Evolutionary conservation across 2,888 invertebrate species (phyloP), one percentile per base, ranked within the genome.

Genomic region (Dasypolia templi): DNA sequence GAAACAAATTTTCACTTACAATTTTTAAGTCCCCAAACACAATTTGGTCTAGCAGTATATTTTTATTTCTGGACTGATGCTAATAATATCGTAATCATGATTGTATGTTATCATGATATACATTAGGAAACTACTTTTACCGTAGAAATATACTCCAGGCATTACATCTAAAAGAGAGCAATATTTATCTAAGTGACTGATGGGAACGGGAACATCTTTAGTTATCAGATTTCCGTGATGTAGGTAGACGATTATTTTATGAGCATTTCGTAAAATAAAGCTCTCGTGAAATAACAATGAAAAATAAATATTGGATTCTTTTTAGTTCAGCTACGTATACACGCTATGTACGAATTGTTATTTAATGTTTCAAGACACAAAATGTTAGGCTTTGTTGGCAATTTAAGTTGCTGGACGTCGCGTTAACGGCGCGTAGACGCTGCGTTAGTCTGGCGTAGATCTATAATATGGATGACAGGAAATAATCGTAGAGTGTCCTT

Each of bases 161-260:
- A 44, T 19, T 26, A 61, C 12, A 68, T 49, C 6, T 19, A 12
- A 19, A 26, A n/a, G 22, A 53, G 14, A 32, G 44, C n/a, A 51
- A 51, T 44, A 61, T 58, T 55, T 62, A 51, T 58, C 44, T 58
- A 46, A 78, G 71, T 71, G 62, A 63, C 42, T 58, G 56, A 51
- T 78, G 79, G 19, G 78, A 78, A 63, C n/a, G 29, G 9, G 3
- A 17, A 58, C 76, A 78, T 49, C 62, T 63, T 76, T 32, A 63
- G 62, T 22, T 32, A 61, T 75, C 53, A 61, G 29, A 22, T 77
- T 32, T 22, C 71, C 3, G 22, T 5, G 7, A 14, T 7, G 22
- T 12, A 29, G 11, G 3, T 9, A n/a, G 6, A 39, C 17, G 11
- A 12, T 42, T 22, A 4, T 22, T 32, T 4, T 49, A 58, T 49